Conservation (phyloP, 2,113 vertebrate genomes). For the Taxidea taxus region DNA sequence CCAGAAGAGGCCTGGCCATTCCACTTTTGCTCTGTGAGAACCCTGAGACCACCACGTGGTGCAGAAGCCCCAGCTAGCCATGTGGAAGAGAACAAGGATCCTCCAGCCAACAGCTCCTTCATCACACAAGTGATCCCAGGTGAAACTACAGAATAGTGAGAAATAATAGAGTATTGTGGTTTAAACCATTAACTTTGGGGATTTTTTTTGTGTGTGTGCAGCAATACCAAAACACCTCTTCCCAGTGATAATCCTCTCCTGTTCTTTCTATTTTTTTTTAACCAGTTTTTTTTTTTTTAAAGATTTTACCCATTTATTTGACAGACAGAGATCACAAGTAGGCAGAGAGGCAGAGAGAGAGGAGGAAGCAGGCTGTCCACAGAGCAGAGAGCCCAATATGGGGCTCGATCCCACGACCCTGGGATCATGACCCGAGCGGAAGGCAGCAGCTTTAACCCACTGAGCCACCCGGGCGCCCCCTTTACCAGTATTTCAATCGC, state of each 20-base stretch:
- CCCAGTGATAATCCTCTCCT: not conserved
- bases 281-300: no score
- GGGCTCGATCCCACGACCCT: no score
- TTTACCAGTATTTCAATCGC: not conserved
- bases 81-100: not conserved
- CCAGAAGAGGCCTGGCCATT: not conserved
- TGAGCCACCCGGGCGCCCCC: no score
- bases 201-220: not conserved
- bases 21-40: not conserved
- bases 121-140: not conserved
- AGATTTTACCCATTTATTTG: no score
- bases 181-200: not conserved
- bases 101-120: fast-evolving
- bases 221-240: not conserved
- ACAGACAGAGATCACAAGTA: no score
- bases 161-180: not conserved
- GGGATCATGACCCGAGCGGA: no score
- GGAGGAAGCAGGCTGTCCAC: no score
- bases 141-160: not conserved
- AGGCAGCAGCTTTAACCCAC: no score
- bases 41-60: not conserved
- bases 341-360: no score
- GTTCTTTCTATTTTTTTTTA: not conserved
- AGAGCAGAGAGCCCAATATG: no score
- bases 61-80: not conserved